Base-by-base conservation (phyloP, 2,113 vertebrate species). In the Colossoma macropomum region DNA sequence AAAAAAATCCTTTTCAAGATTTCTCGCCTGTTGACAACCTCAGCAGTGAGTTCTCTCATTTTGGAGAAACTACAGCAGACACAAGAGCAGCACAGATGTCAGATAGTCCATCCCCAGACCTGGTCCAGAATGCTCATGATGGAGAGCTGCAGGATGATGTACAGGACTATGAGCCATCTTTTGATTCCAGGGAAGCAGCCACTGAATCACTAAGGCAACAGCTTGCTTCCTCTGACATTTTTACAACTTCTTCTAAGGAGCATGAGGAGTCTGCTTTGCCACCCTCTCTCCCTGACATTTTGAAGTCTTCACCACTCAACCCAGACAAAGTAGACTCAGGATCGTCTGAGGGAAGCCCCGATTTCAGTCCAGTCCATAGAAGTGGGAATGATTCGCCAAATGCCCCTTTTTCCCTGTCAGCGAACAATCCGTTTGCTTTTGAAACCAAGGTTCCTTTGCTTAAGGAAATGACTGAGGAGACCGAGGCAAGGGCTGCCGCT, bases 51-150 rank as follows among this genome's bases (percentile, higher is more conserved):
- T 92, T 92, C 84, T 91, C 93, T 13, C 87, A 92, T 80, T 94
- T 93, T 83, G 92, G 87, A 66, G 93, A 93, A 15, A 68, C 84
- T 12, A 92, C 91, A 77, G 82, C 93, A 5, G 93, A 93, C 71
- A 90, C 83, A 77, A 89, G 62, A 75, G 89, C 93, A 52, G 77
- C 92, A 1, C 95, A 86, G 86, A 92, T 96, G 90, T 95, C 96
- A 0, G 97, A 98, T 91, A 96, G 96, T 77, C 96, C 97, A 0
- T 98, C 97, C 75, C 98, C 97, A 17, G 98, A 99, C 88, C 93
- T 99, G 89, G 97, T 98, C 54, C 97, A 98, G 87, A 97, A 97
- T 84, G 96, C 96, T 0, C 95, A 95, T 30, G 94, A 94, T 69
- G 96, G 92, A 85, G 95, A 97, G 30, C 84, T 94, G 86, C 94